Conservation (phyloP, 2,113 vertebrate species). For the Oreochromis spilurus region DNA sequence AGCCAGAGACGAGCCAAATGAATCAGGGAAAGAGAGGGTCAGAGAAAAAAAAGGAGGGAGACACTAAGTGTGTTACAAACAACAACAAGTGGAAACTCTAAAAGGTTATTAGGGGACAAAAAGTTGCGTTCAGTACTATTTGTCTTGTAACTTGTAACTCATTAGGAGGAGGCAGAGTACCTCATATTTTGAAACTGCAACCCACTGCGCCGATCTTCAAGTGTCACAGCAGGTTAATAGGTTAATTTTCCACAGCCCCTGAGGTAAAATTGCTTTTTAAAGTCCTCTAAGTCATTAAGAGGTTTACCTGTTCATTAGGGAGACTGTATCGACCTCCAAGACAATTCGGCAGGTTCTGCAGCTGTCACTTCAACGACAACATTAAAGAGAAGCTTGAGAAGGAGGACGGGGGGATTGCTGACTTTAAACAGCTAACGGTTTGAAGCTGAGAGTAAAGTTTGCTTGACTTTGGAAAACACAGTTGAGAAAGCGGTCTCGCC, state of each 20-base stretch:
- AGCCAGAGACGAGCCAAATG: background rate
- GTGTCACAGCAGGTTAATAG: conserved; percentile 35
- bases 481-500: background rate
- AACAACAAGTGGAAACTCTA: background rate
- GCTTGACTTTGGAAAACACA: background rate
- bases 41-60: background rate
- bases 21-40: background rate
- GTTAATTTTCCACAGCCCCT: conserved; percentile 14
- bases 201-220: background rate
- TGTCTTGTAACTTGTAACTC: background rate
- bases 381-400: background rate
- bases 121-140: background rate
- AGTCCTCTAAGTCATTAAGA: conserved; percentile 19
- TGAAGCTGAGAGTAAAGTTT: background rate
- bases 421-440: background rate
- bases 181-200: background rate
- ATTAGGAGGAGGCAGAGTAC: background rate
- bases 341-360: background rate
- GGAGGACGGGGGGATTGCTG: background rate
- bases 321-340: background rate
- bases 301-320: conserved; percentile 36
- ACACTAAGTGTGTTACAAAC: background rate
- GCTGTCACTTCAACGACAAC: conserved; percentile 4
- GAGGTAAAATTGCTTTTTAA: conserved; percentile 16
- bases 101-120: conserved; percentile 27